Conservation (phyloP, 2,888 invertebrate species). For the Phaonia tiefii region DNA sequence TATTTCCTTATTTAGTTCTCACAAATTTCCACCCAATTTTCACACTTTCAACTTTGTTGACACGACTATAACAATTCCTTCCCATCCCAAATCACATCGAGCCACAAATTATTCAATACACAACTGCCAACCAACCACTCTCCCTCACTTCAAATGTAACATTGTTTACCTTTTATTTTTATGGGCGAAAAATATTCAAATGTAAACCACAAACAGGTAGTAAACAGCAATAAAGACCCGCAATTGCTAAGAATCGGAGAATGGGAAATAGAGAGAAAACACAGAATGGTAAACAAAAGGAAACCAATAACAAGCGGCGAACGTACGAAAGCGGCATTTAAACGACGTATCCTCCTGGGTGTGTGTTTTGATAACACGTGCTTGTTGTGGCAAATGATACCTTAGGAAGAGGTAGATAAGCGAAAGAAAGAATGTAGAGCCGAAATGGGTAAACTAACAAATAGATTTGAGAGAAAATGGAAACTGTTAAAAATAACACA, state of each 20-base stretch:
- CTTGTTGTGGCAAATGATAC: slow-evolving; percentile 15
- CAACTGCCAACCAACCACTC: too few species aligned
- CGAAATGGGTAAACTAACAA: slow-evolving; percentile 32
- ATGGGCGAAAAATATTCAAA: slow-evolving; percentile 31
- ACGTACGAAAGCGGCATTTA: not conserved
- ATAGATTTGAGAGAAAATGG: not conserved
- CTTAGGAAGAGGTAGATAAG: not conserved
- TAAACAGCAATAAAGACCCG: slow-evolving; percentile 10
- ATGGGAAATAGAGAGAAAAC: slow-evolving; percentile 34
- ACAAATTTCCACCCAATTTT: not conserved
- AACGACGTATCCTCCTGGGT: slow-evolving; percentile 6
- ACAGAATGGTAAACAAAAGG: slow-evolving; percentile 21
- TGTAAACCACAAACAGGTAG: slow-evolving; percentile 25
- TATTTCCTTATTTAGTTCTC: not conserved
- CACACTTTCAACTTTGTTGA: too few species aligned
- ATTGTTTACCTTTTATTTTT: slow-evolving; percentile 25
- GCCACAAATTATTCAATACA: too few species aligned
- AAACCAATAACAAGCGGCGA: slow-evolving; percentile 3
- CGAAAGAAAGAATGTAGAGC: not conserved
- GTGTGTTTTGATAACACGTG: slow-evolving; percentile 56
- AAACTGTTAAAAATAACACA: slow-evolving; percentile 16
- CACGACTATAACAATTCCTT: not conserved
- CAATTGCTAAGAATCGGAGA: slow-evolving; percentile 21
- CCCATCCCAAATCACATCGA: too few species aligned
- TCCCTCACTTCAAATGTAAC: too few species aligned